phyloP scores from a whole-genome alignment of 2,888 invertebrate genomes.

The Coenonympha glycerion region DNA sequence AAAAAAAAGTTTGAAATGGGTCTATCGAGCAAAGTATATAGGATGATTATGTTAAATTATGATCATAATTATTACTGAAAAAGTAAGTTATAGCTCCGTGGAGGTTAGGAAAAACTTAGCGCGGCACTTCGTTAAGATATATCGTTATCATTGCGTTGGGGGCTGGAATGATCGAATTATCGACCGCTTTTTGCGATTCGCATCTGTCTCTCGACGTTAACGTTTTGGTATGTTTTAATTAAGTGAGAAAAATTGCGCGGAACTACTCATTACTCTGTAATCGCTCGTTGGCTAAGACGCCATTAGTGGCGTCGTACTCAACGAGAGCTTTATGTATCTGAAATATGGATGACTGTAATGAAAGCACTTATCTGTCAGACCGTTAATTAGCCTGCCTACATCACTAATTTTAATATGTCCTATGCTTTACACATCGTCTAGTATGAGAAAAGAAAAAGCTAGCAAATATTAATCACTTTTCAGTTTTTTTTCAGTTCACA shows the following conservation, averaged over 20 bases:
- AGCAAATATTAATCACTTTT: too few species aligned
- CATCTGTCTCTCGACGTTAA: constrained; percentile 50
- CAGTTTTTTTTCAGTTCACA: too few species aligned
- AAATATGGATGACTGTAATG: constrained; percentile 17
- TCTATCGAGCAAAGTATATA: constrained; percentile 36
- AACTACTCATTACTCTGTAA: constrained; percentile 47
- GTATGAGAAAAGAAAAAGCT: too few species aligned
- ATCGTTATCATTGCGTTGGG: constrained; percentile 32
- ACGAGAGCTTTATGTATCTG: constrained; percentile 25
- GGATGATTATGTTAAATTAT: constrained; percentile 44
- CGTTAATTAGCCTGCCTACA: too few species aligned
- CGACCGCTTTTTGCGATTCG: constrained; percentile 46
- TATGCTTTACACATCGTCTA: too few species aligned
- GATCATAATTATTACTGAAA: constrained; percentile 38
- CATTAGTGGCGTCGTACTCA: too few species aligned
- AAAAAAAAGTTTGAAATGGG: constrained; percentile 31
- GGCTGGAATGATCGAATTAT: constrained; percentile 47
- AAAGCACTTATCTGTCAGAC: too few species aligned
- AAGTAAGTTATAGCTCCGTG: constrained; percentile 33
- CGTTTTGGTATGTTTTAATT: constrained; percentile 57
- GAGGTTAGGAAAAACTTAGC: constrained; percentile 38
- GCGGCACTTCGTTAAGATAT: constrained; percentile 40
- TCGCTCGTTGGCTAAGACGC: constrained; percentile 34
- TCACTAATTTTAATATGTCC: too few species aligned
- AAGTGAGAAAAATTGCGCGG: constrained; percentile 55